A percentile compares a stretch with the other conserved stretches of the same genome.
phyloP scores from a whole-genome alignment of 1,140 invertebrate species.

The Lepidurus arcticus region DNA sequence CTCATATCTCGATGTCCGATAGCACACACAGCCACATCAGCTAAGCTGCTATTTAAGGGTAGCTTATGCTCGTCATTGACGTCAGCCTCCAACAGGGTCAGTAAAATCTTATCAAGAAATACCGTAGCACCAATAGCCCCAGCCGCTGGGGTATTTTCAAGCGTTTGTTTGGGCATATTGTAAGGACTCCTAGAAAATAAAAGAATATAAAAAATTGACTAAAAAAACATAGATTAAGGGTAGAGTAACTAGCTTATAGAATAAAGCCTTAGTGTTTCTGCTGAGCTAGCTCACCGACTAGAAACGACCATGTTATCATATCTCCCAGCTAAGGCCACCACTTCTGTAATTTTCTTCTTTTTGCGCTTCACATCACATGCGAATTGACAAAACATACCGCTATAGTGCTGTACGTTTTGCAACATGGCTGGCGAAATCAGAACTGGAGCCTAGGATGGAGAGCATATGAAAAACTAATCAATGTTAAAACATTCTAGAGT shows the following conservation, averaged over 20 bases:
- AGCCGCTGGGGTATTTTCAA: not conserved
- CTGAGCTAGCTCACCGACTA: conserved; percentile 40
- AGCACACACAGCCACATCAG: conserved; percentile 61
- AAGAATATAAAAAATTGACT: not conserved
- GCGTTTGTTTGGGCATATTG: not conserved
- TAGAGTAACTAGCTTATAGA: not conserved
- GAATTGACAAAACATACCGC: conserved; percentile 66
- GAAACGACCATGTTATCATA: conserved; percentile 50
- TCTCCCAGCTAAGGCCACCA: conserved; percentile 60
- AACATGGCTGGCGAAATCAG: conserved; percentile 58
- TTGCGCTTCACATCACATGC: conserved; percentile 56
- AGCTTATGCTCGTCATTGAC: conserved; percentile 45
- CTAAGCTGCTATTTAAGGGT: conserved; percentile 41
- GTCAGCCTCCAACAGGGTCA: conserved; percentile 47
- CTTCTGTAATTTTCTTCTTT: conserved; percentile 51
- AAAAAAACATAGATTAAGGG: not conserved
- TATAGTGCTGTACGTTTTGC: conserved; percentile 59
- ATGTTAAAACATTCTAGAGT: not conserved
- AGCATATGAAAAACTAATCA: not conserved
- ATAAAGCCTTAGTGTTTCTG: not conserved
- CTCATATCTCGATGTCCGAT: conserved; percentile 51
- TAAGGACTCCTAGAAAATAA: not conserved
- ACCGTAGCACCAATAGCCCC: conserved; percentile 66
- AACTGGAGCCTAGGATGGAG: conserved; percentile 51
- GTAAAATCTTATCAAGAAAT: conserved; percentile 61